Evolutionary conservation across 2,888 invertebrate genomes (phyloP), one percentile per base, ranked within the genome.

Genomic region (Chrysolina haemoptera): DNA sequence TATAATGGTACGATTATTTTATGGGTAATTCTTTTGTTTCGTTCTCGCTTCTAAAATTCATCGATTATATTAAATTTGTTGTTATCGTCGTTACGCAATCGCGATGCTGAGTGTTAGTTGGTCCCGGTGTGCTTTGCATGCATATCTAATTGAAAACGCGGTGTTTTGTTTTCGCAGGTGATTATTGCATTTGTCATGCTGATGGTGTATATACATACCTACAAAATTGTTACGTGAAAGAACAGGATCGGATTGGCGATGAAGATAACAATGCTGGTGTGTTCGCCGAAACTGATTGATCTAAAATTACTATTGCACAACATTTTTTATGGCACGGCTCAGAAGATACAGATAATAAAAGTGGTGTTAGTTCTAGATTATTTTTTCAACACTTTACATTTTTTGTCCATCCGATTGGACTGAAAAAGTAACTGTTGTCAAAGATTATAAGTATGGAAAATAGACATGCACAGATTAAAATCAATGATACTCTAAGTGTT

Each of bases 1-100:
- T 86, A 79, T 18, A n/a, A 46, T 22, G 10, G 14, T 18, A 50
- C 12, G 11, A 46, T 41, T 50, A 59, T n/a, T 59, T 59, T n/a
- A n/a, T 14, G 48, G 16, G 16, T 64, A 76, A 76, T 78, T 78
- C 75, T 79, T 75, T 78, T 76, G 78, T 78, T 63, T 67, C 62
- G 22, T n/a, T 20, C 20, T 8, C 35, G 27, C 8, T 50, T 63
- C 22, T 18, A 64, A 50, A 64, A 70, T 16, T 20, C 10, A 43
- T 55, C 27, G 55, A 27, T 43, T 55, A 68, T 14, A 68, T 43
- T 55, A 68, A 11, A 68, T 40, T 67, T 46, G 22, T 63, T 59
- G 41, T 65, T 62, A 41, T n/a, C 10, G 48, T 59, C 22, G 22
- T 68, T 63, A 62, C 62, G 40, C 27, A 68, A 72, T 40, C 46